Evolutionary conservation across 2,888 invertebrate species (phyloP), one percentile per base, ranked within the genome.

Genomic region (Hanleya hanleyi): DNA sequence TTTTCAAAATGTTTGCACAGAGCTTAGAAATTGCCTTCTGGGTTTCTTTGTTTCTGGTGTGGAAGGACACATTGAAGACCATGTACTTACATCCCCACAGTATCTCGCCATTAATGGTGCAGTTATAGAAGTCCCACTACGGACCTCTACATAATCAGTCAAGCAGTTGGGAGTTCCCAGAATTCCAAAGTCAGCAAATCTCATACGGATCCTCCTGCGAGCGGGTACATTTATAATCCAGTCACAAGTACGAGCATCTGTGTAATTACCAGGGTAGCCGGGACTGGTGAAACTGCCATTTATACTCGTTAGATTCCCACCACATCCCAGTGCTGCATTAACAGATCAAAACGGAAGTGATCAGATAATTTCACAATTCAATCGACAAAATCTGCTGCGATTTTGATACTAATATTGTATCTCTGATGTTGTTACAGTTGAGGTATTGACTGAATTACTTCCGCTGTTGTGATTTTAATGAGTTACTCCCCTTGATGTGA

Each of bases 221-320:
- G 92, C 90, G 3, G 92, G 92, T 0, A 94, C 94, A 9, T 81
- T 87, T 65, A 97, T 91, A 67, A 91, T 91, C 97, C 97, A 98
- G 74, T 91, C 92, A 86, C 97, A 98, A 83, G 96, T 95, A 77
- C 93, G 90, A 86, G 95, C 94, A 0, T 93, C 93, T 0, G 97
- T 96, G 91, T 97, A 97, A 75, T 93, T 93, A 29, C 95, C 95
- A 0, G 97, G 97, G 69, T 95, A 89, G 69, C 96, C 96, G 0
- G 97, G 97, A 0, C 96, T 96, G 64, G 93, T 93, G 22, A 98
- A 93, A 0, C 94, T 93, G 1, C 97, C 97, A 85, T 95, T 94
- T 1, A 92, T 91, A 0, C 91, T 90, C 0, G 92, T 93, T 6
- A 90, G 81, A 67, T 93, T 91, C 0, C 95, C 86, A 3, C 91